Evolutionary conservation across 2,113 vertebrate species (phyloP).

Genomic region (Bothrops jararaca): DNA sequence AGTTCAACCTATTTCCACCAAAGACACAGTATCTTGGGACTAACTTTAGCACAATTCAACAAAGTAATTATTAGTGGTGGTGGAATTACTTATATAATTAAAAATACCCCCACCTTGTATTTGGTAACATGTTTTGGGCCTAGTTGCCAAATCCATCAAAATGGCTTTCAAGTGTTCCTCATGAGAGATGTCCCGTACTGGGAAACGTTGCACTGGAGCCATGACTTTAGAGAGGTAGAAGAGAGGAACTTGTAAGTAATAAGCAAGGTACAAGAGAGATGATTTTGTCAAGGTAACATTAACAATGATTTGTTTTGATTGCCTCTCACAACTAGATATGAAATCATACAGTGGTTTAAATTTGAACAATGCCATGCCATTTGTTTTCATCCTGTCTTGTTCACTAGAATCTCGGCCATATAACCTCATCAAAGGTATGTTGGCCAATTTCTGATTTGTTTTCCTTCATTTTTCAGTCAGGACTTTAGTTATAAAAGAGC

Average conservation of each 20-base stretch:
- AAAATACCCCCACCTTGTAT: slow-evolving; percentile 12
- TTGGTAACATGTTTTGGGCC: slow-evolving; percentile 12
- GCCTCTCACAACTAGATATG: background rate
- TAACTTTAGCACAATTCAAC: background rate
- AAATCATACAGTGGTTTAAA: background rate
- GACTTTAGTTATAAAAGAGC: background rate
- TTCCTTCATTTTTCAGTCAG: background rate
- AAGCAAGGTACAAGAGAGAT: background rate
- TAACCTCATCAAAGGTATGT: background rate
- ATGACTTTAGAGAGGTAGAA: slow-evolving; percentile 22
- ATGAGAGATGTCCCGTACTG: slow-evolving; percentile 2
- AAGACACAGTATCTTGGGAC: background rate
- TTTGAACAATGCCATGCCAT: background rate
- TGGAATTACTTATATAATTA: slow-evolving; percentile 8
- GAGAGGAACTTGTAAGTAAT: background rate
- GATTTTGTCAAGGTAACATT: slow-evolving; percentile 21
- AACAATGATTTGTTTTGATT: background rate
- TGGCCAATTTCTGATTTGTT: background rate
- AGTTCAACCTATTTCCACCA: background rate
- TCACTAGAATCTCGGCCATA: background rate
- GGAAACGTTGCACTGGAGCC: slow-evolving; percentile 8
- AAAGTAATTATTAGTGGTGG: slow-evolving; percentile 1
- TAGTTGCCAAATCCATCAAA: slow-evolving; percentile 20
- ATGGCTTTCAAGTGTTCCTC: slow-evolving; percentile 9
- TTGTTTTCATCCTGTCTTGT: background rate